A percentile compares a stretch with the other conserved stretches of the same genome.
phyloP scores from a whole-genome alignment of 1,140 invertebrate genomes.

The Diuraphis noxia region DNA sequence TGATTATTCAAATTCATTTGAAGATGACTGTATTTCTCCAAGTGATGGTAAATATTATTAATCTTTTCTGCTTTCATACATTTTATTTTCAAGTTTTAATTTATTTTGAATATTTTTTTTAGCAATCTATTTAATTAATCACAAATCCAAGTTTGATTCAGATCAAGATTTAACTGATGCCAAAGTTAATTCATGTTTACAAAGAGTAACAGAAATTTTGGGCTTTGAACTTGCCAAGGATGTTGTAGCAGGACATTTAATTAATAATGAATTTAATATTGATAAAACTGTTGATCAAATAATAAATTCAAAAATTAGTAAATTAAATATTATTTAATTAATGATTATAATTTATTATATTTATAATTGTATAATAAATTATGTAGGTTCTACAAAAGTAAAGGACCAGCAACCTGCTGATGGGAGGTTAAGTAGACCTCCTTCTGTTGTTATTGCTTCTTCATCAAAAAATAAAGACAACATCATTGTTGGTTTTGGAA shows the following conservation, averaged over 20 bases:
- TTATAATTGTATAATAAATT: neutral
- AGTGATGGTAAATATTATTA: conserved; percentile 67
- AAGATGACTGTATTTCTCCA: conserved; percentile 87
- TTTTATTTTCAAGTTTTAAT: neutral
- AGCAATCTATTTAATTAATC: conserved; percentile 49
- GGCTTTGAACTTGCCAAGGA: conserved; percentile 44
- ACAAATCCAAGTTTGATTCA: conserved; percentile 38
- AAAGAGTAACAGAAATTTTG: conserved; percentile 33
- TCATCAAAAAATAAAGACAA: conserved; percentile 50
- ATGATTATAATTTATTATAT: neutral
- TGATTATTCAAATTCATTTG: conserved; percentile 81
- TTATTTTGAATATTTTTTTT: conserved; percentile 3
- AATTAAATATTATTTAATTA: neutral
- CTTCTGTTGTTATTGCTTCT: conserved; percentile 43
- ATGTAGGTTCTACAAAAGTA: conserved; percentile 7
- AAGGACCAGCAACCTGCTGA: conserved; percentile 4
- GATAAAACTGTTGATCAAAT: conserved; percentile 49
- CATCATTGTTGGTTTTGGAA: conserved; percentile 48
- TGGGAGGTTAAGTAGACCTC: neutral
- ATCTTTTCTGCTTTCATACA: neutral
- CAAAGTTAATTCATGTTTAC: conserved; percentile 43
- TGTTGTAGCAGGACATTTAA: conserved; percentile 35
- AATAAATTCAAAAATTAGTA: conserved; percentile 42
- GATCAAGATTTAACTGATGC: conserved; percentile 31
- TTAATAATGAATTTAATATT: conserved; percentile 44